Percentiles rank a stretch among this genome's conserved stretches.
Evolutionary conservation across 2,888 invertebrate species (phyloP).

Genomic region (Parnassius orleans): DNA sequence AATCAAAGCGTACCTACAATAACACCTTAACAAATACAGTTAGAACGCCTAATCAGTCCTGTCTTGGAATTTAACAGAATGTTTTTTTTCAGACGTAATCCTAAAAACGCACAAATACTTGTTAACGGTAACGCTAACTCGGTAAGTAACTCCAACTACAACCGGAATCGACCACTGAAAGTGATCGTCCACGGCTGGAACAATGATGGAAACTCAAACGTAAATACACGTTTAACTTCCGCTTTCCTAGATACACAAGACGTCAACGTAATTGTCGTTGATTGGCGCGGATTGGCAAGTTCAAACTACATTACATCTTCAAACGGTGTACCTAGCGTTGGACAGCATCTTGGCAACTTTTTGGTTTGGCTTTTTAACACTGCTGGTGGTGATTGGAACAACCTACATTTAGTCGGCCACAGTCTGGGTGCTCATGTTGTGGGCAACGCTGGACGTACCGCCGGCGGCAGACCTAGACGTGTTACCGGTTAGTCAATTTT

Average conservation of each 20-base stretch:
- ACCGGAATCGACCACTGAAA: slow-evolving; percentile 40
- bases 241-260: slow-evolving; percentile 55
- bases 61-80: no score
- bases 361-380: slow-evolving; percentile 59
- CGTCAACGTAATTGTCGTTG: slow-evolving; percentile 64
- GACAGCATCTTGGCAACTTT: slow-evolving; percentile 60
- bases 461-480: slow-evolving; percentile 42
- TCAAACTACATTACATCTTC: slow-evolving; percentile 49
- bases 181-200: slow-evolving; percentile 66
- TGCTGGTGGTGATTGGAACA: slow-evolving; percentile 59
- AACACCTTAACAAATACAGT: no score
- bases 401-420: slow-evolving; percentile 68
- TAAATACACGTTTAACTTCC: slow-evolving; percentile 46
- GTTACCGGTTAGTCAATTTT: slow-evolving; percentile 48
- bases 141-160: slow-evolving; percentile 51
- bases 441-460: slow-evolving; percentile 55
- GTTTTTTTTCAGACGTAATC: slow-evolving; percentile 45
- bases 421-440: slow-evolving; percentile 74
- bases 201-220: slow-evolving; percentile 46
- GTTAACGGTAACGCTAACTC: slow-evolving; percentile 49
- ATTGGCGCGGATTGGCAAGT: slow-evolving; percentile 56
- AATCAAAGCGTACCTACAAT: no score
- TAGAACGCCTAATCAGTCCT: no score
- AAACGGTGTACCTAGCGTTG: slow-evolving; percentile 53
- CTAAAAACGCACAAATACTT: slow-evolving; percentile 48